phyloP scores from a whole-genome alignment of 2,888 invertebrate genomes.

The Crocallis elinguaria region DNA sequence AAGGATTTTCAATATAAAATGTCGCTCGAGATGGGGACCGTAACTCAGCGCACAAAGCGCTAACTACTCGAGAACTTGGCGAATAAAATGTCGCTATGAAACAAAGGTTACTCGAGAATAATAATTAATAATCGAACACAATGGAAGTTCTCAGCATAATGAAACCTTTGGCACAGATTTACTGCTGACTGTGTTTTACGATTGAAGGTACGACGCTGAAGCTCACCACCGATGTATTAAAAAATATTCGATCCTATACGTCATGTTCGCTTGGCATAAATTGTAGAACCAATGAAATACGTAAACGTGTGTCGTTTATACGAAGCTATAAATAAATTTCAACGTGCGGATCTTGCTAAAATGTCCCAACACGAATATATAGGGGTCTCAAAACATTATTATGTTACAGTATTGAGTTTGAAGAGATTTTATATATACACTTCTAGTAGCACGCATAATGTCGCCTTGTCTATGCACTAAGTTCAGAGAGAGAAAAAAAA shows the following conservation, averaged over 20 bases:
- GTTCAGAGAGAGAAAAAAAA: no score
- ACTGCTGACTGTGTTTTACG: conserved; percentile 4
- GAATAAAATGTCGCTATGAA: conserved; percentile 56
- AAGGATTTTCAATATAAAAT: conserved; percentile 53
- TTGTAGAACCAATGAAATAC: conserved; percentile 61
- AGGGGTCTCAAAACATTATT: conserved; percentile 68
- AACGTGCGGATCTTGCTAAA: conserved; percentile 71
- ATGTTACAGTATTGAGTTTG: no score
- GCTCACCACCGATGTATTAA: conserved; percentile 41
- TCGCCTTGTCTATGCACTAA: no score
- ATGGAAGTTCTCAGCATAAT: conserved; percentile 54
- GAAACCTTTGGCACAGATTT: conserved; percentile 43
- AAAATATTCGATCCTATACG: conserved; percentile 48
- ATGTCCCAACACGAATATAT: conserved; percentile 71
- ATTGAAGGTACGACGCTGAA: neutral
- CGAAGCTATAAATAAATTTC: conserved; percentile 74
- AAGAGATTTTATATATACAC: no score
- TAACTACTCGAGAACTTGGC: conserved; percentile 55
- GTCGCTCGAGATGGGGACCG: conserved; percentile 42
- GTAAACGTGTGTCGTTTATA: conserved; percentile 66
- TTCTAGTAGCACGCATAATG: no score
- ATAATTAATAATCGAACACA: conserved; percentile 74
- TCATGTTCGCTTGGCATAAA: conserved; percentile 55
- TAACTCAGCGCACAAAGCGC: conserved; percentile 50
- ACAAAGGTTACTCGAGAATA: conserved; percentile 62